A percentile compares a stretch with the other conserved stretches of the same genome.
Evolutionary conservation across 1,140 invertebrate species (phyloP).

Genomic region (Aphaenogaster ashmeadi): DNA sequence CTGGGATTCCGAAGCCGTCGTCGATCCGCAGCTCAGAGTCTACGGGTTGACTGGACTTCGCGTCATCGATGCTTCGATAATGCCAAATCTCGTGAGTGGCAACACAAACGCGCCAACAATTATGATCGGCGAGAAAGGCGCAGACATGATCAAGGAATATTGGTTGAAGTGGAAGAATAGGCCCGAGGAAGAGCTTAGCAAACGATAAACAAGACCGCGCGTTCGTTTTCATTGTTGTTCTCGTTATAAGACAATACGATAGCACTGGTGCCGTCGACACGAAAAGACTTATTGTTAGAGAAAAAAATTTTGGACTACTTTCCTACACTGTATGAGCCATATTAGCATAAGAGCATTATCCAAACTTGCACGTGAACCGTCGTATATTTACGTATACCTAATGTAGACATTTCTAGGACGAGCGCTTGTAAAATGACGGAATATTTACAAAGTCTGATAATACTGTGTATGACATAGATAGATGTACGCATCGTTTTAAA

Average conservation of each 20-base stretch:
- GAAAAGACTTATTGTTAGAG: not conserved
- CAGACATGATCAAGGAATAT: conserved; percentile 94
- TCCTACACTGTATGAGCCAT: not conserved
- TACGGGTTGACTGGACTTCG: conserved; percentile 93
- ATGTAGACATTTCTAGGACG: not conserved
- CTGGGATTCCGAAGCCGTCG: conserved; percentile 94
- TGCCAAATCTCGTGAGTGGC: conserved; percentile 94
- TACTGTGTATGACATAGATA: not conserved
- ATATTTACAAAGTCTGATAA: not conserved
- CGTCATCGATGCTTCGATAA: conserved; percentile 95
- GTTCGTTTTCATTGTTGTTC: not conserved
- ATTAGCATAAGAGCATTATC: not conserved
- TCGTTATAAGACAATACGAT: not conserved
- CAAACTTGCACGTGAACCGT: too few relatives aligned
- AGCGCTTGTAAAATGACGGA: not conserved
- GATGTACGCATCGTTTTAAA: not conserved
- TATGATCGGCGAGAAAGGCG: conserved; percentile 95
- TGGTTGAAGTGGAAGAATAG: conserved; percentile 89
- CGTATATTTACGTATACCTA: not conserved
- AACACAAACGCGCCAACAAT: conserved; percentile 95
- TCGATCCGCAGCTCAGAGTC: conserved; percentile 94
- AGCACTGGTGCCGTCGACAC: not conserved
- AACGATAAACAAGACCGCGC: not conserved
- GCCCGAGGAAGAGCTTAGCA: too few relatives aligned
- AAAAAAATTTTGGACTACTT: not conserved